Conservation (phyloP, 2,113 vertebrate species). For the Onychostruthus taczanowskii region DNA sequence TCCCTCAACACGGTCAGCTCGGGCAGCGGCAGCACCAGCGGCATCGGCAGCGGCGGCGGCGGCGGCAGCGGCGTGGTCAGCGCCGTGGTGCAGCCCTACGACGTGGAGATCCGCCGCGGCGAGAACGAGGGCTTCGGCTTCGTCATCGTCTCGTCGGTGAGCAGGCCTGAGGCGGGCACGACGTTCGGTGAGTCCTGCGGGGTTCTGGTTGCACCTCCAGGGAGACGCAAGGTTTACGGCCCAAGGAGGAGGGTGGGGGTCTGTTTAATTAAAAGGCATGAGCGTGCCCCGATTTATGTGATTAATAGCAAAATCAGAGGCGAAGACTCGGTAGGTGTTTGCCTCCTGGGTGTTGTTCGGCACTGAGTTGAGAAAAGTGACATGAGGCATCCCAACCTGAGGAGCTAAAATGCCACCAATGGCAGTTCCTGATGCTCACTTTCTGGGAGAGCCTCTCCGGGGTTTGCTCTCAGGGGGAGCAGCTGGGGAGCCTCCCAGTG, state of each 20-base stretch:
- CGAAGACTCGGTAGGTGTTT: neutral
- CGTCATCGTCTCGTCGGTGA: constrained; percentile 97
- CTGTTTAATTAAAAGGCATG: neutral
- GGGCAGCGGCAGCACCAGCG: constrained; percentile 93
- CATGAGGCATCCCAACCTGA: neutral
- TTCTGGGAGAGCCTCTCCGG: neutral
- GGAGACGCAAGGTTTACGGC: rapidly evolving
- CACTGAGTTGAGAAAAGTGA: neutral
- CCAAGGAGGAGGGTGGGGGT: neutral
- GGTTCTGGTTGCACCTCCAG: rapidly evolving
- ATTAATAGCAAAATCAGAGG: neutral
- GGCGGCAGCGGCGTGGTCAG: constrained; percentile 85
- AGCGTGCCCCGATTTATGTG: neutral
- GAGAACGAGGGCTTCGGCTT: constrained; percentile 98
- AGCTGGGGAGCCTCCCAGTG: neutral
- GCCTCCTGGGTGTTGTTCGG: neutral
- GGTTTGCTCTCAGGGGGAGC: neutral
- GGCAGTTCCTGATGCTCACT: neutral
- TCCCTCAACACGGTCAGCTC: constrained; percentile 97
- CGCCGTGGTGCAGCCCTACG: constrained; percentile 86
- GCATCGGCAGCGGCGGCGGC: constrained; percentile 85
- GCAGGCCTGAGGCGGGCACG: constrained; percentile 91
- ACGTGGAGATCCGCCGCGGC: constrained; percentile 92
- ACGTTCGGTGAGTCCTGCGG: constrained; percentile 87
- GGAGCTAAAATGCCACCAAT: neutral